Percentiles rank a stretch among this genome's conserved stretches.
Evolutionary conservation across 1,140 invertebrate species (phyloP).

Genomic region (Helicoverpa armigera): DNA sequence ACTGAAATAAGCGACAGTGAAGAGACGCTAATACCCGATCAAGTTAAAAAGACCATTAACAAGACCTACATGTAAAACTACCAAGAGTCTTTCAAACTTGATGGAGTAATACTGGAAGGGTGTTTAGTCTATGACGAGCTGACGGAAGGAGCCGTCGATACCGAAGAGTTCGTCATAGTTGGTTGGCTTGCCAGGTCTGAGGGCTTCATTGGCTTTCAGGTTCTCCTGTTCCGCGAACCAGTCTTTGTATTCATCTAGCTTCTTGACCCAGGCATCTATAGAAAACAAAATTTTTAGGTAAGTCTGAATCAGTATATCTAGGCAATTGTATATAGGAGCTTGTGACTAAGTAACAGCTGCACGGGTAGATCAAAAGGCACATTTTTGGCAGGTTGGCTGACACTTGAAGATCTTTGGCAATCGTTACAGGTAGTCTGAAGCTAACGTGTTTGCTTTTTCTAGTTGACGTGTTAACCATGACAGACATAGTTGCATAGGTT

Average conservation of each 20-base stretch:
- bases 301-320: background rate
- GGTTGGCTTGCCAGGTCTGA: constrained; percentile 90
- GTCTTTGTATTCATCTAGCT: constrained; percentile 90
- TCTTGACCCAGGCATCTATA: constrained; percentile 91
- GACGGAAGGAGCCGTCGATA: constrained; percentile 93
- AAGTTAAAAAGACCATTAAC: constrained; percentile 49
- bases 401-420: too few relatives aligned
- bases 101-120: constrained; percentile 38
- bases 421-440: too few relatives aligned
- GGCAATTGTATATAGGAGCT: background rate
- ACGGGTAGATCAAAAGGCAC: too few relatives aligned
- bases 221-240: constrained; percentile 93
- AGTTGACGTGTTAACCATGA: too few relatives aligned
- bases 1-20: constrained; percentile 59
- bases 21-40: constrained; percentile 50
- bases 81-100: constrained; percentile 52
- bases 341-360: too few relatives aligned
- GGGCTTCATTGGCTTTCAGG: constrained; percentile 91
- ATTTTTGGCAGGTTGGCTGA: too few relatives aligned
- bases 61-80: constrained; percentile 8
- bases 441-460: too few relatives aligned
- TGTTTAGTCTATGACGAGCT: constrained; percentile 91
- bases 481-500: too few relatives aligned
- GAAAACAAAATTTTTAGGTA: constrained; percentile 48
- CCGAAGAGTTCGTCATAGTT: constrained; percentile 92